Base-by-base conservation (phyloP, 2,888 invertebrate genomes). In the Phengaris alcon region DNA sequence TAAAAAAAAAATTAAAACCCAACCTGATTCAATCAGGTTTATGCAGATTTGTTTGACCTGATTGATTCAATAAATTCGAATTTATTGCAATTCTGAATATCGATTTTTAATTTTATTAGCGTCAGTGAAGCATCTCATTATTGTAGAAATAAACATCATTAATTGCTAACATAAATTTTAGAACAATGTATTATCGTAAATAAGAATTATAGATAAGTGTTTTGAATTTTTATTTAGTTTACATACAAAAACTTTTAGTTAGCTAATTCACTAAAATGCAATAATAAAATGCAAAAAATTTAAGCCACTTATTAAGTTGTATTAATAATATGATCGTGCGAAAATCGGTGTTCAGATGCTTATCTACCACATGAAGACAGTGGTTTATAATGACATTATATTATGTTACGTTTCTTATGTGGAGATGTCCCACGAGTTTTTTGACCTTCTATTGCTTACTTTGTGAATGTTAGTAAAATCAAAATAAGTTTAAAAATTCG, bases 371-470 rank as follows among this genome's bases (percentile, higher is more conserved):
- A 72, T 52, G 54, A 35, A 54, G 48, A 69, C 51, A 72, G 72
- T 72, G 72, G 72, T 72, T 72, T 54, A 72, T 72, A 54, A 54
- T 72, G 52, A 72, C 35, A 48, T 51, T 70, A 70, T 70, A 72
- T 69, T 70, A 72, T 69, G 2, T 46, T 48, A 15, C 52, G 48
- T 70, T 51, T 70, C 10, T 51, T 22, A 12, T 51, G 22, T 22
- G 12, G 12, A 48, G 48, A 15, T 10, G 15, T 70, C 70, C 22
- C 70, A 70, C 70, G 70, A 15, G 70, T 70, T 70, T 51, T 12
- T 70, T 70, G 52, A 48, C 70, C 70, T 70, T 51, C 52, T 52
- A 72, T 72, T 52, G 72, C 52, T 35, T 57, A 22, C 15, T 64
- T 22, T 35, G 59, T 12, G 59, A 64, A 64, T 35, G 5, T 59